Evolutionary conservation across 2,888 invertebrate species (phyloP), one percentile per base, ranked within the genome.

Genomic region (Gymnoscelis rufifasciata): DNA sequence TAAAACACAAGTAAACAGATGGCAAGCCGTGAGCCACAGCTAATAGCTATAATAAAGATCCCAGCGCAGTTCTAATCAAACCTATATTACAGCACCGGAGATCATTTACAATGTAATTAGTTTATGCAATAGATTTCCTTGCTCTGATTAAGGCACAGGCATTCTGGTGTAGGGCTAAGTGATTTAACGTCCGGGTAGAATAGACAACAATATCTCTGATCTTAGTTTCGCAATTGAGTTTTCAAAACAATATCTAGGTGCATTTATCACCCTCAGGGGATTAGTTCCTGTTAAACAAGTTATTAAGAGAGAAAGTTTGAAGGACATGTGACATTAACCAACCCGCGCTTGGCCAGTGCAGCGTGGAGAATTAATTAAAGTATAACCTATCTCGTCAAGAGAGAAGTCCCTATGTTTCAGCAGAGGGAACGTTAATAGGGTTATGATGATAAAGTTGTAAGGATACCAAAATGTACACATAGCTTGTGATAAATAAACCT

Each of bases 101-200:
- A 50, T 45, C 45, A 45, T 41, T 50, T 41, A 38, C 45, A 42
- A 45, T 35, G 38, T 45, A 46, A 45, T 50, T 50, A 46, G 45
- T 50, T 50, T 50, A 50, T 45, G 45, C 35, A 50, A 50, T 38
- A 38, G 15, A 39, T 50, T 50, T 50, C 50, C 45, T 50, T 45
- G 45, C 45, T 50, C 50, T 45, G 50, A 50, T 50, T 50, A 50
- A 42, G 45, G 38, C 31, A 42, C 42, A n/a, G n/a, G n/a, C n/a
- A n/a, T n/a, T n/a, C 45, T 36, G 50, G 27, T 45, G 36, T 50
- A 38, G 38, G 27, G 35, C 39, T 42, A 29, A 30, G 30, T 37
- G 37, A 35, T 41, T 39, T 14, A 30, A 50, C 38, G 42, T 50
- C 45, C 50, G 50, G 45, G 45, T 45, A 28, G 30, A 6, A 36